Percentiles rank a stretch among this genome's conserved stretches.
Conservation (phyloP, 2,888 invertebrate species). For the Torymus texanus region DNA sequence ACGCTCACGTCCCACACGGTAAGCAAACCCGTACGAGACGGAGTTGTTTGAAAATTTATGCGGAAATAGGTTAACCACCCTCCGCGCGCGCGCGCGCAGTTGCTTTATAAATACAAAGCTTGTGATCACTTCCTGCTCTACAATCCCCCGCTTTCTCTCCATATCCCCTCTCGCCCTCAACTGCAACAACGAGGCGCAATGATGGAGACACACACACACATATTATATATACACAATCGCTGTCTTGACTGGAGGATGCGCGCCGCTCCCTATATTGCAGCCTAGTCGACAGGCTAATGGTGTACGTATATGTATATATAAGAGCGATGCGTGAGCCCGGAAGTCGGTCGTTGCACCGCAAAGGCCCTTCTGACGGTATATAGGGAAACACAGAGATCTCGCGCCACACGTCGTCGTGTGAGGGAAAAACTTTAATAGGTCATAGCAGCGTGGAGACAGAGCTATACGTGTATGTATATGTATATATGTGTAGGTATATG, state of each 20-base stretch:
- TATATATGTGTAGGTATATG: too few species aligned
- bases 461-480: too few species aligned
- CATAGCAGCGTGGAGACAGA: constrained; percentile 14
- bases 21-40: background rate
- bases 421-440: constrained; percentile 45
- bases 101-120: background rate
- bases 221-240: too few species aligned
- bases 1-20: too few species aligned
- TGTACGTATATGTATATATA: background rate
- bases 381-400: background rate
- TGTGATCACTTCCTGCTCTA: constrained; percentile 6
- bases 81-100: background rate
- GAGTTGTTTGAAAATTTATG: constrained; percentile 4
- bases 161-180: too few species aligned
- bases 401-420: background rate
- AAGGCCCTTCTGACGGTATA: background rate
- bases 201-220: too few species aligned
- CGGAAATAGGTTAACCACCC: constrained; percentile 39
- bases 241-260: too few species aligned
- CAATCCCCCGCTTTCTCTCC: background rate
- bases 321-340: constrained; percentile 19
- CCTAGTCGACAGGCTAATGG: background rate
- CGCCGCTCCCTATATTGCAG: background rate
- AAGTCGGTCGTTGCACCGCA: constrained; percentile 42
- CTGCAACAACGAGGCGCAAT: too few species aligned